Evolutionary conservation across 2,888 invertebrate genomes (phyloP), one percentile per base, ranked within the genome.

Genomic region (Amblyteles armatorius): DNA sequence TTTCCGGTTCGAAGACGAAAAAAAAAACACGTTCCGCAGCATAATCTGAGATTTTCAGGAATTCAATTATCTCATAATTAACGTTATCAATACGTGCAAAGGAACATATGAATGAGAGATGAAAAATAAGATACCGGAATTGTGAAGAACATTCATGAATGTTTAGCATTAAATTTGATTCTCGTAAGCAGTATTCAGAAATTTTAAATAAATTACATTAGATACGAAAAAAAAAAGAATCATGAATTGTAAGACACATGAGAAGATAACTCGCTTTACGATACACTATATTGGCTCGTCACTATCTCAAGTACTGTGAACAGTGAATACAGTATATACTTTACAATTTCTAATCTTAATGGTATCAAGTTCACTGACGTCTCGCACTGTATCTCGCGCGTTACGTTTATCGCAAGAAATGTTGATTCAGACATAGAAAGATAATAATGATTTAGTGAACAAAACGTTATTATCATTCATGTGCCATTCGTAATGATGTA

Each of bases 301-400:
- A 19, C 33, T 48, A 26, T 74, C 60, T n/a, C 19, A 60, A 48
- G 63, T 29, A 63, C 74, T 33, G 29, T 74, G 16, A 2, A 60
- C 29, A 33, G 16, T 57, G 2, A 7, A 11, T 48, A 55, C 36
- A 57, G 9, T 52, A 44, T 16, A 60, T 57, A 44, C 40, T 60
- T 44, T 16, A 16, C 60, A 48, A 65, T 76, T 33, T 11, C 65
- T 76, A 65, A 76, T 76, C 76, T 65, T 52, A 76, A 36, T 50
- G 52, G 65, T 76, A 65, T 76, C 76, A 50, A 65, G 76, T 76
- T 76, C 76, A 65, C 76, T 65, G 76, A 33, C 74, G 48, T 74
- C 48, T 74, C 63, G 63, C 44, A 48, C 48, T 9, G 36, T 73
- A 57, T 73, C 13, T 44, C 36, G 16, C 16, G 19, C 44, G 29